Conservation (phyloP, 64 coral and sea anemone genomes). For the Dendrophyllia cribrosa region DNA sequence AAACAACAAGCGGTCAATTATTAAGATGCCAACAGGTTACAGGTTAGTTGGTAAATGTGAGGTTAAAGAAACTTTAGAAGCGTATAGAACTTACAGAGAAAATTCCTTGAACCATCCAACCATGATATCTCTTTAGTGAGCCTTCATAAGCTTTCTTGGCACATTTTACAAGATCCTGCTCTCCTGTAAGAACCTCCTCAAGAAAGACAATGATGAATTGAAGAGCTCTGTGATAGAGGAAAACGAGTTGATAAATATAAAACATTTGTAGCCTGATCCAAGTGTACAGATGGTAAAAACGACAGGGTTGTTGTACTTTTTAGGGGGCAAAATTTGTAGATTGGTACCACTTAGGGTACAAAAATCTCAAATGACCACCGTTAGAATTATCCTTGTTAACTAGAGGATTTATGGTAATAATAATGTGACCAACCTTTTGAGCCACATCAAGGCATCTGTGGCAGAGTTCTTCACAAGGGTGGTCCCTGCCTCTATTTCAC, state of each 20-base stretch:
- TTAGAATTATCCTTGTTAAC: too few relatives aligned
- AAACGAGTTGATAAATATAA: not conserved
- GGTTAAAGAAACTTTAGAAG: too few relatives aligned
- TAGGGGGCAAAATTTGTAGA: too few relatives aligned
- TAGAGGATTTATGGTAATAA: too few relatives aligned
- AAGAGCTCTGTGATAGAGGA: conserved; percentile 74
- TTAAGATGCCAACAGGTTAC: too few relatives aligned
- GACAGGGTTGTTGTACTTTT: too few relatives aligned
- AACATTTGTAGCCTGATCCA: too few relatives aligned
- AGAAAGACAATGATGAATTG: conserved; percentile 90
- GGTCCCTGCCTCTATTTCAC: conserved; percentile 83
- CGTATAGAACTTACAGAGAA: conserved; percentile 80
- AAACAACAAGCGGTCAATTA: too few relatives aligned
- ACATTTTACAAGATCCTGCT: conserved; percentile 94
- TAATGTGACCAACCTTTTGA: conserved; percentile 83
- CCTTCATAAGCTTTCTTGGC: conserved; percentile 90
- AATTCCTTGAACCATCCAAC: conserved; percentile 92
- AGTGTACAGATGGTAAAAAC: too few relatives aligned
- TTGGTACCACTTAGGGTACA: too few relatives aligned
- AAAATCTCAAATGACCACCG: too few relatives aligned
- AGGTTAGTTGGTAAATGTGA: too few relatives aligned
- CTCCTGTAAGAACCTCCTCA: conserved; percentile 85
- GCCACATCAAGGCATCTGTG: conserved; percentile 96
- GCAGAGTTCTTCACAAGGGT: conserved; percentile 93
- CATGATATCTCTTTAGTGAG: conserved; percentile 90